phyloP scores from a whole-genome alignment of 2,888 invertebrate genomes.

The Dichetophora obliterata region DNA sequence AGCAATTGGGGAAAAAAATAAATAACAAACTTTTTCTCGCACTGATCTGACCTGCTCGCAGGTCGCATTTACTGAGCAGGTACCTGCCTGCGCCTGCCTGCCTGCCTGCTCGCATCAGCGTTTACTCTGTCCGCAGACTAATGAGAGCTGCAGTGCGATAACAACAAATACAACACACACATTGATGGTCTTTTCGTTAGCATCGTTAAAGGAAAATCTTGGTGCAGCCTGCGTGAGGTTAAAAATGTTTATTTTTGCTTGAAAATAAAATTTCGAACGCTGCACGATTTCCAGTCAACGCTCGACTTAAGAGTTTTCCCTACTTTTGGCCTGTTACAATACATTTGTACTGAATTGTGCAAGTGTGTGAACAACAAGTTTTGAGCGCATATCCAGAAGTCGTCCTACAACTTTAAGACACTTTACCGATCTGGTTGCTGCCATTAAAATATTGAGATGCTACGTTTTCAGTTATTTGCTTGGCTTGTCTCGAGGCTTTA shows the following conservation, averaged over 20 bases:
- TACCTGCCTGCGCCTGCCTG: too few relatives aligned
- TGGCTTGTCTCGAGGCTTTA: too few relatives aligned
- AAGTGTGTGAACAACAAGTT: constrained; percentile 13
- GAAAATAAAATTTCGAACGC: background rate
- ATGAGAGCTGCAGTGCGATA: too few relatives aligned
- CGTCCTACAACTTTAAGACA: constrained; percentile 29
- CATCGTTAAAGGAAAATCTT: background rate
- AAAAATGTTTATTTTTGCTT: background rate
- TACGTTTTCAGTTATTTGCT: background rate
- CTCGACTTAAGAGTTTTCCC: background rate
- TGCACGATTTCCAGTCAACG: background rate
- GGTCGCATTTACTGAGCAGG: too few relatives aligned
- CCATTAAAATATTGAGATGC: background rate
- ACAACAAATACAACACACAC: too few relatives aligned
- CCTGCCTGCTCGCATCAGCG: too few relatives aligned
- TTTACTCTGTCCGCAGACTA: too few relatives aligned
- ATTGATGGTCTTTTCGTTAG: too few relatives aligned
- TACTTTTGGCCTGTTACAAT: background rate
- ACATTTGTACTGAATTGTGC: background rate
- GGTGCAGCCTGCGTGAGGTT: background rate
- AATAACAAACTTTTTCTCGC: too few relatives aligned
- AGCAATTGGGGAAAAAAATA: too few relatives aligned
- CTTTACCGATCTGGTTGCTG: constrained; percentile 10
- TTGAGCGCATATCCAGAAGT: constrained; percentile 24
- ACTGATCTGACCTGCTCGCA: too few relatives aligned